Evolutionary conservation across 1,140 invertebrate genomes (phyloP), one percentile per base, ranked within the genome.

Genomic region (Camponotus pennsylvanicus): DNA sequence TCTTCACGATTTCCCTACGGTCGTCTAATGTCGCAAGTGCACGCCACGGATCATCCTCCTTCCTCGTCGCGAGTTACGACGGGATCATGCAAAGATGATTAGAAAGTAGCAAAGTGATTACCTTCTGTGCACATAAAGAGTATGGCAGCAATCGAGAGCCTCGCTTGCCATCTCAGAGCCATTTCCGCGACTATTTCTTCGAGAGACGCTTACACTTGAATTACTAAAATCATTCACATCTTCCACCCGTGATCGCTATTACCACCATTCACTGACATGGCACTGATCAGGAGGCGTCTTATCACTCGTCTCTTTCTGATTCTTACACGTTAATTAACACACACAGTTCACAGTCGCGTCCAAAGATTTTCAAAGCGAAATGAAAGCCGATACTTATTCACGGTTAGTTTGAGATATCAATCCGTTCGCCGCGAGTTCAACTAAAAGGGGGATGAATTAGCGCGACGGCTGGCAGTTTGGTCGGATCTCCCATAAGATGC

Each of bases 91-190:
- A 63, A 27, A 34, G 69, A 21, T 49, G 40, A 83, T 83, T 75
- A 80, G 45, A 69, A 45, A 70, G 42, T 40, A 45, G 61, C 37
- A 67, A 73, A 66, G 40, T 61, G 86, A 89, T 93, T 95, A 95
- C 95, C 94, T 95, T 95, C 93, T 63, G 94, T 94, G 87, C 94
- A 95, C 91, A 95, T 95, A 90, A 95, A 94, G 89, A 95, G 93
- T 92, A 95, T 94, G 91, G 95, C 94, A 93, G 93, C 94, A 91
- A 95, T 94, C 77, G 93, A 95, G 71, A 95, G 92, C 82, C 94
- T 94, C 87, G 94, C 92, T 90, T 95, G 95, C 95, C 95, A 95
- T 94, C 94, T 93, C 89, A 95, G 85, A 95, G 94, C 94, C 95
- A 95, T 95, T 92, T 95, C 95, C 92, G 88, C 82, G 78, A 73